Conservation (phyloP, 2,113 vertebrate species). For the Oreochromis aureus region DNA sequence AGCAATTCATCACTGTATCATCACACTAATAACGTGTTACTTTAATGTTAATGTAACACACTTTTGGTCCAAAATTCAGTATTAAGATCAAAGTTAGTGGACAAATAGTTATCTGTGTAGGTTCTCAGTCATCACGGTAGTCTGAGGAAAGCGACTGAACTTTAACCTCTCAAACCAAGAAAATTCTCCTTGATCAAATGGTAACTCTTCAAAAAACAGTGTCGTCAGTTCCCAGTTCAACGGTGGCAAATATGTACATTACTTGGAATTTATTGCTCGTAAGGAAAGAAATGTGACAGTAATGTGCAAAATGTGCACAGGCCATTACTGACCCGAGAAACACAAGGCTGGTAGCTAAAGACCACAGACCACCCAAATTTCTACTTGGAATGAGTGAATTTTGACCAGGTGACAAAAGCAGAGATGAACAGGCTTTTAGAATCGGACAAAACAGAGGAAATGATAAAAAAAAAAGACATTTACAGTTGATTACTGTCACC, state of each 20-base stretch:
- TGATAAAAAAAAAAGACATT: no score
- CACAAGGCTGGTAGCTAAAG: background rate
- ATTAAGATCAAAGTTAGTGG: background rate
- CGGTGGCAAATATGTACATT: fast-evolving
- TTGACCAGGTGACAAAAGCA: background rate
- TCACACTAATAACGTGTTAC: fast-evolving
- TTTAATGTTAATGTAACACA: background rate
- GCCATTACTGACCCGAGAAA: background rate
- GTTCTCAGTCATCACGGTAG: background rate
- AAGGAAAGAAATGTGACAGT: background rate
- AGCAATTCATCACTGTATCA: background rate
- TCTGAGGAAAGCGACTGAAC: fast-evolving
- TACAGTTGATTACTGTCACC: no score
- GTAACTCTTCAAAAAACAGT: background rate
- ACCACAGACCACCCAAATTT: background rate
- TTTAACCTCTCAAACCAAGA: fast-evolving
- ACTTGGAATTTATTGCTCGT: background rate
- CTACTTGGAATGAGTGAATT: background rate
- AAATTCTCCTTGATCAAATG: background rate
- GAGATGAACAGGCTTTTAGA: no score
- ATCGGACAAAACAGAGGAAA: no score
- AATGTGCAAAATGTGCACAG: background rate
- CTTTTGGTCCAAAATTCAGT: fast-evolving
- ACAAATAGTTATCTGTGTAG: background rate
- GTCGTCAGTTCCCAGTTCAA: background rate